A percentile compares a stretch with the other conserved stretches of the same genome.
Conservation (phyloP, 2,113 vertebrate genomes). For the Planiliza haematocheilus region DNA sequence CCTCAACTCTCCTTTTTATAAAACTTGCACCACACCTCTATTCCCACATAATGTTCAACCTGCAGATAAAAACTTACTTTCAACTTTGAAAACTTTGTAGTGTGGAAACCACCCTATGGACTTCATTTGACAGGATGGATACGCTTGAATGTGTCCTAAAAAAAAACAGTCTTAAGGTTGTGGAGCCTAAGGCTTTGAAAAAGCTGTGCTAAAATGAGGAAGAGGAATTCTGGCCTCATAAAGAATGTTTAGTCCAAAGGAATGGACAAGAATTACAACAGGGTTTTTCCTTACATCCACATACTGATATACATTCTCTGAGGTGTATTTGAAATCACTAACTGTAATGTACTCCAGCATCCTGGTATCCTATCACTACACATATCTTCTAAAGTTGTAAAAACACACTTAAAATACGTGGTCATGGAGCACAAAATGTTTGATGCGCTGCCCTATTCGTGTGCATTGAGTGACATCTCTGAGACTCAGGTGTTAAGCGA, state of each 20-base stretch:
- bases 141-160: neutral
- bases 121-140: constrained; percentile 8
- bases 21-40: neutral
- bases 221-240: neutral
- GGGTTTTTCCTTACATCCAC: too few relatives aligned
- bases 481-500: too few relatives aligned
- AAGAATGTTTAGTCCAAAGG: neutral
- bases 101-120: constrained; percentile 4
- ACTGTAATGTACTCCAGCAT: too few relatives aligned
- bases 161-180: constrained; percentile 1
- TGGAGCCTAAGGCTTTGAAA: constrained; percentile 7
- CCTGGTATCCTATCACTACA: too few relatives aligned
- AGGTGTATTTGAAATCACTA: too few relatives aligned
- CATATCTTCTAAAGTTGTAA: too few relatives aligned
- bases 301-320: too few relatives aligned
- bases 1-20: neutral
- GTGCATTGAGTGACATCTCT: too few relatives aligned
- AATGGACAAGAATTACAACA: neutral
- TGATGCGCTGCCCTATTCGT: too few relatives aligned
- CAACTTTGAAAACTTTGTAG: constrained; percentile 7
- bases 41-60: constrained; percentile 2
- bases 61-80: constrained; percentile 10
- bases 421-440: too few relatives aligned
- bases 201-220: neutral
- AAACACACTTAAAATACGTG: too few relatives aligned